Evolutionary conservation across 2,797 vertebrate genomes (phyloP), one percentile per base, ranked within the genome.

Genomic region (Pyrocephalus nanus): DNA sequence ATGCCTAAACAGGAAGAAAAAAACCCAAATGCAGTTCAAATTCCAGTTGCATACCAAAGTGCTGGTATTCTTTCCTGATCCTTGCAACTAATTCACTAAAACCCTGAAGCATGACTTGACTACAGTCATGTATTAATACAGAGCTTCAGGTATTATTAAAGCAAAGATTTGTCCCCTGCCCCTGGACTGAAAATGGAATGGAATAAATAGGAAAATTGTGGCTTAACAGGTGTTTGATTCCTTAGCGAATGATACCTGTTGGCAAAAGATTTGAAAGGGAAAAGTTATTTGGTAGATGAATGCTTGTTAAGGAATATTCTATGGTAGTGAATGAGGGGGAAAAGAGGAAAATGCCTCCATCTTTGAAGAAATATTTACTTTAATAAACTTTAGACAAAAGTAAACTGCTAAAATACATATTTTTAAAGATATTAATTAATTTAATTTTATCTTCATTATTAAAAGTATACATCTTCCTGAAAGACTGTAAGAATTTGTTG

Each of bases 371-470:
- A 77, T 58, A 12, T 79, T 85, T 92, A 45, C 62, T 91, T 96
- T 82, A 96, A 71, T 74, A 48, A 36, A 58, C 79, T 86, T 93
- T 42, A 71, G 84, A 62, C 71, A 90, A 97, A 96, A 95, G 51
- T 87, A 96, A 97, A 88, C 84, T 96, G 54, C 93, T 95, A 95
- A 97, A 97, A 95, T 80, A 51, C 5, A 4, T 74, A 47, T 87
- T 65, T 23, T 88, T 95, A 45, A 80, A 94, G 45, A 87, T 90
- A 78, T 66, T 86, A 65, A 91, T 96, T 38, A 92, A 94, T 96
- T 96, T 95, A 70, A 88, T 96, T 97, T 97, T 95, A 87, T 95
- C 83, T 94, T 80, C 15, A 45, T 53, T 93, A 83, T 88, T 96
- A 83, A 91, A 96, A 97, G 74, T 62, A 91, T 7, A 73, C 12